These are phyloP conservation scores for Rynchops niger DNA, from an alignment of 2,113 vertebrate genomes.

Conservation along the genomic window DNA sequence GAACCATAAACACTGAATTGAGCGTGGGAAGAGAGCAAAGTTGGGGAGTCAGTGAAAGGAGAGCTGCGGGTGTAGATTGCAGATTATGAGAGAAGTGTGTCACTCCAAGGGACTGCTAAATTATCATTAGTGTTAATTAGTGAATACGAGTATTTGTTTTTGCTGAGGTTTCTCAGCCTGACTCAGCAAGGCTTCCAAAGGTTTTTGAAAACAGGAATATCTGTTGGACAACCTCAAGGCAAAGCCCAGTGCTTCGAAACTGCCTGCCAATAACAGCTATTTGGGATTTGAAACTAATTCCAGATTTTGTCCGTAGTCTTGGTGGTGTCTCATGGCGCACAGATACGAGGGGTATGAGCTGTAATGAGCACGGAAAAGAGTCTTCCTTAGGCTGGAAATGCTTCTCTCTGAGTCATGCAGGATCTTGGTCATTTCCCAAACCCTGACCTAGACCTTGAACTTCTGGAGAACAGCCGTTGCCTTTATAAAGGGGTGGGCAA, in stretches of 20 bases:
- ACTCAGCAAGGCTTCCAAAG: neutral
- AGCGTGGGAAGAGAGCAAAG: neutral
- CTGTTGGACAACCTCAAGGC: neutral
- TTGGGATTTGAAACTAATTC: neutral
- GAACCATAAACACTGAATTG: neutral
- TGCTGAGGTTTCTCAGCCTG: neutral
- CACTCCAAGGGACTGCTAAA: neutral
- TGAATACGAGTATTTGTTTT: neutral
- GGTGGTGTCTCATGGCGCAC: neutral
- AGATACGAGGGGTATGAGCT: fast-evolving
- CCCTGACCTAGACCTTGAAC: neutral
- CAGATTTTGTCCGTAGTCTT: fast-evolving
- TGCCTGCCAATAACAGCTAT: neutral
- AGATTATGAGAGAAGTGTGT: neutral
- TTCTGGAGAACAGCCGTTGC: fast-evolving
- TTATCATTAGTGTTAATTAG: neutral
- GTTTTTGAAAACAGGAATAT: neutral
- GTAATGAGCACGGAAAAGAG: neutral
- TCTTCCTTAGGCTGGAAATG: neutral
- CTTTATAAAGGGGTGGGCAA: neutral
- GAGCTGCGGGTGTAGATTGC: neutral
- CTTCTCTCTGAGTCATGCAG: neutral
- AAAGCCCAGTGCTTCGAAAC: neutral
- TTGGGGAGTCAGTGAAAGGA: fast-evolving
- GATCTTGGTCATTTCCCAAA: neutral